These are phyloP conservation scores for Tychaedon coryphoeus DNA, from an alignment of 2,113 vertebrate species.

Conservation along the genomic window DNA sequence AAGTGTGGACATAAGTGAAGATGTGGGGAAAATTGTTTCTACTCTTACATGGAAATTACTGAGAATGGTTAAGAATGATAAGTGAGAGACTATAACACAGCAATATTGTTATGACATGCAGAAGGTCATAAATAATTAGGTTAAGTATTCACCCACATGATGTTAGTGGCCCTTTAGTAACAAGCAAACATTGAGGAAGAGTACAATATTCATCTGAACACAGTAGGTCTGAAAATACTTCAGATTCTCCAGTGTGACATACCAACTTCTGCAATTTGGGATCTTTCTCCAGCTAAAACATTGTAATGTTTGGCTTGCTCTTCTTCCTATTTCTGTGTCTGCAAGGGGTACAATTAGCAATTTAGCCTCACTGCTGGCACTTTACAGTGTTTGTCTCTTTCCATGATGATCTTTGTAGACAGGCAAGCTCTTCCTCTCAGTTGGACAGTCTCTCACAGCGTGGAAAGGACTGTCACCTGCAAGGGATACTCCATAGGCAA, in stretches of 20 bases:
- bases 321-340: background rate
- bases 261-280: background rate
- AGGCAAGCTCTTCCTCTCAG: background rate
- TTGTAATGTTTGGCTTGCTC: background rate
- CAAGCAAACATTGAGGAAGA: background rate
- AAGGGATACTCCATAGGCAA: background rate
- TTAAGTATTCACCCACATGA: background rate
- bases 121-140: background rate
- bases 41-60: background rate
- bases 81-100: background rate
- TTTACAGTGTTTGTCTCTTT: background rate
- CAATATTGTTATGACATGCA: background rate
- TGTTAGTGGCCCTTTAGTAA: background rate
- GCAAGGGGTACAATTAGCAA: background rate
- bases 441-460: background rate
- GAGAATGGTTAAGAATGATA: background rate
- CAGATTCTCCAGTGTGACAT: background rate
- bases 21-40: background rate
- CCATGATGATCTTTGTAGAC: background rate
- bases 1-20: background rate
- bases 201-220: background rate
- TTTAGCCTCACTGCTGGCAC: background rate
- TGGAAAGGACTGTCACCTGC: background rate
- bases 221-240: background rate
- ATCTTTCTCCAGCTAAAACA: background rate